Base-by-base conservation (phyloP, 2,888 invertebrate species). In the Synanthedon vespiformis region DNA sequence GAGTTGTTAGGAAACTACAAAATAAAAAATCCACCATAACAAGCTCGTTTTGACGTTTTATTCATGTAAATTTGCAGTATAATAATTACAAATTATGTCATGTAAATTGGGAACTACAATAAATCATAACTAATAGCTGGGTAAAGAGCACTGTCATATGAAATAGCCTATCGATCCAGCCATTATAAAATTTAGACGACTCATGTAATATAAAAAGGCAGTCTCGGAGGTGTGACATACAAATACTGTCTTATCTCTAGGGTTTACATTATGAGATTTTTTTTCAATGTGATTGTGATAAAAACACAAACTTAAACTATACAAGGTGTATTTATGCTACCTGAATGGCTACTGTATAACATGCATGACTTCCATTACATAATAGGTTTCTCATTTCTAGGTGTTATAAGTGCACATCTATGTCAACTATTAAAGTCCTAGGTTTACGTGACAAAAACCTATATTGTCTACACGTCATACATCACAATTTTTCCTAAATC, bases 1-100 rank as follows among this genome's bases (percentile, higher is more conserved):
- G 4, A 22, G 22, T 18, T 22, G 27, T 27, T 27, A 34, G 34
- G 34, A 34, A 34, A 34, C 34, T 34, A 34, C 2, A 34, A 34
- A 44, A 44, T 48, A 22, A 48, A 48, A 48, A 48, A 16, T 48
- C 48, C 69, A 69, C 60, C 65, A 61, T 77, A 77, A 77, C 84
- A 85, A 86, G 83, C 84, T 84, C 82, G 72, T 88, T 88, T 85
- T 76, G 77, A 85, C 77, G 69, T 82, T 88, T 88, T 87, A 88
- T 87, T 88, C 76, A 86, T 88, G 87, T 87, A 88, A 88, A 88
- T 87, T 88, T 87, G 87, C 86, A 84, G 82, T 85, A 88, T 85
- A 85, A 80, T 87, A 82, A 87, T 77, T 88, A 88, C 86, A 88
- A 88, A 88, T 80, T 65, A 83, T 86, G 83, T 88, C 83, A 80